Base-by-base conservation (phyloP, 2,113 vertebrate species). In the Oreochromis niloticus region DNA sequence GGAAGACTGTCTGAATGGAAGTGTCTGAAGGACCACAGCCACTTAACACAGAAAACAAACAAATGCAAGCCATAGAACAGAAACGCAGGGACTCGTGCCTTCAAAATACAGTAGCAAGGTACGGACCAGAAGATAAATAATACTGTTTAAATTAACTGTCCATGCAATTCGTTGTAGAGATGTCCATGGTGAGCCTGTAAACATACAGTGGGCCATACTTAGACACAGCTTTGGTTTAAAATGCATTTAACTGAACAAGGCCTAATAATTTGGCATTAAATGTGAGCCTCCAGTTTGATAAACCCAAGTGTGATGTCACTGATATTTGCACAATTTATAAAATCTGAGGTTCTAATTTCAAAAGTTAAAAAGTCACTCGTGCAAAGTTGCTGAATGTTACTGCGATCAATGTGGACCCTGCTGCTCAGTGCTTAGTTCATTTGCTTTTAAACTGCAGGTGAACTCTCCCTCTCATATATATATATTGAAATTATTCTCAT, bases 401-500 rank as follows among this genome's bases (percentile, higher is more conserved):
- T 73, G 68, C 16, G 85, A 87, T 91, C 85, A 78, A 19, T 84
- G 46, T 85, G 56, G 22, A 86, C 87, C 14, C 16, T 43, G 43
- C 66, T 54, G 41, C 75, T 81, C 46, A 79, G 55, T 56, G 39
- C 73, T 22, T 22, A 68, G 19, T 84, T 61, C 13, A 43, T 78
- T 75, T 82, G 27, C 78, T 90, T 32, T 78, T 75, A 85, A 93
- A 85, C 24, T 68, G 59, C 34, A 85, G 30, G n/a, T 59, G 75
- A 89, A 83, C 89, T 79, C 89, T 88, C 83, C 80, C 75, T 83
- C 56, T 85, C 87, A 73, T 82, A 92, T 85, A 87, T 81, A 88
- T 71, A 89, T 91, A 89, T 86, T 83, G 84, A 90, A 93, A 92
- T 91, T 78, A 78, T 93, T 91, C 82, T 92, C 88, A 92, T 91